Conservation (phyloP, 2,113 vertebrate species). For the Chelonoidis abingdonii region DNA sequence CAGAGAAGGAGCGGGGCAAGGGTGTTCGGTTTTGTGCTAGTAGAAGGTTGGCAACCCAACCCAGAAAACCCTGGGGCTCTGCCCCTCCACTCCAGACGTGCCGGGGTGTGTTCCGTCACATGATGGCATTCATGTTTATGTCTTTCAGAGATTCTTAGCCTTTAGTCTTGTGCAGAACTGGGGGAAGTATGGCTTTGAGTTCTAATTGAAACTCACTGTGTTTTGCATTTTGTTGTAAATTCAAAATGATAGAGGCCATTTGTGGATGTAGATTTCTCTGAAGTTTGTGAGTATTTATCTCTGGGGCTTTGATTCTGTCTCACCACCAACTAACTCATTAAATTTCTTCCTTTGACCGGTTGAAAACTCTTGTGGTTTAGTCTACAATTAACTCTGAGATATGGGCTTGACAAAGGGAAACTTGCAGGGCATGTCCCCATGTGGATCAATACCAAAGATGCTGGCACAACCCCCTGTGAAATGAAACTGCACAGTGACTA, state of each 20-base stretch:
- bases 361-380: conserved; percentile 24
- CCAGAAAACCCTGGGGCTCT: too few species aligned
- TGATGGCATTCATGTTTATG: neutral
- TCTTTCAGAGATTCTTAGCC: neutral
- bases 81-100: too few species aligned
- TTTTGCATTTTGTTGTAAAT: conserved; percentile 9
- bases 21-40: too few species aligned
- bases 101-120: neutral
- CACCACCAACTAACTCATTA: conserved; percentile 47
- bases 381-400: conserved; percentile 33
- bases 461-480: conserved; percentile 29
- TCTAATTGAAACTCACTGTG: neutral
- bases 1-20: too few species aligned
- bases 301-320: conserved; percentile 30
- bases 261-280: conserved; percentile 21
- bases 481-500: conserved; percentile 50
- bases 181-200: neutral
- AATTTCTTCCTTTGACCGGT: conserved; percentile 47
- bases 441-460: conserved; percentile 12
- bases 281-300: conserved; percentile 24
- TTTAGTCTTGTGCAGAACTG: neutral
- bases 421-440: neutral
- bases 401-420: neutral
- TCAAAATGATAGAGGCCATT: neutral
- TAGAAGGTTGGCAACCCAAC: too few species aligned